Percentiles rank a stretch among this genome's conserved stretches.
Conservation (phyloP, 2,797 vertebrate genomes). For the Gobio occitaniae region DNA sequence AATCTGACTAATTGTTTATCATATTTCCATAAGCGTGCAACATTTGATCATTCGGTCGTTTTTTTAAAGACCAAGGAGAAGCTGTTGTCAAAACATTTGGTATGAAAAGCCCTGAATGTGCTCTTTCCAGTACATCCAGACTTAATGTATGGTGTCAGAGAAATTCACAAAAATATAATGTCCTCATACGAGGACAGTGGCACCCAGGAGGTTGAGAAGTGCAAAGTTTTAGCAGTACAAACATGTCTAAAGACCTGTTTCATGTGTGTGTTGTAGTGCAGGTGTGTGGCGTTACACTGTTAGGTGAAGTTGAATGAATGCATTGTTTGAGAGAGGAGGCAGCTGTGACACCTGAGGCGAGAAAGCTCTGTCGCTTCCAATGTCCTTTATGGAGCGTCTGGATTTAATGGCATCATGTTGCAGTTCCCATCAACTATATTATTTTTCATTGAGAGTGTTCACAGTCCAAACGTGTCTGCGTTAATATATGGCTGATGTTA, state of each 20-base stretch:
- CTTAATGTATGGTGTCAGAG: too few species aligned
- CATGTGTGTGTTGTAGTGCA: background rate
- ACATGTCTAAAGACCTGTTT: background rate
- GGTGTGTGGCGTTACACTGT: background rate
- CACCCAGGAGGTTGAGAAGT: background rate
- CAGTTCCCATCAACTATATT: background rate
- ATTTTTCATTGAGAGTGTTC: background rate
- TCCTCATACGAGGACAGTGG: too few species aligned
- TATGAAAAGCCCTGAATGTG: too few species aligned
- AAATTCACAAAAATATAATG: too few species aligned
- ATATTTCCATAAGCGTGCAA: too few species aligned
- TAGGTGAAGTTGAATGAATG: conserved; percentile 16
- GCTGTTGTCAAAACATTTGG: too few species aligned
- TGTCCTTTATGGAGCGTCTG: conserved; percentile 29
- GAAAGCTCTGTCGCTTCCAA: conserved; percentile 46
- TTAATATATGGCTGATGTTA: background rate
- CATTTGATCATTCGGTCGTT: too few species aligned
- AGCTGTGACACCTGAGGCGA: conserved; percentile 38
- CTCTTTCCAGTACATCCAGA: too few species aligned
- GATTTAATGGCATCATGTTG: conserved; percentile 33
- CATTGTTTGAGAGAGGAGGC: conserved; percentile 29
- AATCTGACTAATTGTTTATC: too few species aligned
- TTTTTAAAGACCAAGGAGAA: too few species aligned
- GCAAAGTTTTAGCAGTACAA: background rate
- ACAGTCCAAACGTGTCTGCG: background rate